Evolutionary conservation across 53 echinoderm and acorn worm genomes (phyloP).

Genomic region (Holothuria leucospilota): DNA sequence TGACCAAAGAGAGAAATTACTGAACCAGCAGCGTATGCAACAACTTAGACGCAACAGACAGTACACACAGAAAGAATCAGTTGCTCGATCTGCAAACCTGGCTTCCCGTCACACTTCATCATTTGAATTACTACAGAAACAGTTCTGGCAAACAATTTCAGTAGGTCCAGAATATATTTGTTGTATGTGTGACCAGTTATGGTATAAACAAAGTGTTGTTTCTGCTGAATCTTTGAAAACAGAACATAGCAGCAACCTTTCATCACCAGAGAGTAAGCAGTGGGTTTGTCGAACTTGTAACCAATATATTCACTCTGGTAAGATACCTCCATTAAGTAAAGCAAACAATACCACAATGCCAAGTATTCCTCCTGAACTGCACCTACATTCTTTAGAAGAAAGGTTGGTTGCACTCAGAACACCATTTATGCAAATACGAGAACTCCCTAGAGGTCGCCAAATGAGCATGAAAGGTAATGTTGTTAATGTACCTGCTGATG

Average conservation of each 20-base stretch:
- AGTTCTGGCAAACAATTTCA: slow-evolving; percentile 6
- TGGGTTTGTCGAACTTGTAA: slow-evolving; percentile 45
- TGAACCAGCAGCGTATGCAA: neutral
- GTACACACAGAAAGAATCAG: neutral
- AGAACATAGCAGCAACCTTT: neutral
- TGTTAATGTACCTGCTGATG: slow-evolving; percentile 53
- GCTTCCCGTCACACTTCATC: neutral
- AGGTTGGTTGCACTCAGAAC: slow-evolving; percentile 49
- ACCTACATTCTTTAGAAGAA: slow-evolving; percentile 28
- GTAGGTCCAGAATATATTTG: slow-evolving; percentile 5
- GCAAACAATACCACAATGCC: neutral
- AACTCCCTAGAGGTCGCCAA: slow-evolving; percentile 60
- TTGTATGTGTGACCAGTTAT: neutral
- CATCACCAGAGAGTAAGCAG: neutral
- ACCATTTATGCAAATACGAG: slow-evolving; percentile 59
- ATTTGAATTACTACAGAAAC: neutral
- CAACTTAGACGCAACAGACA: neutral
- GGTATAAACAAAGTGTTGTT: no score
- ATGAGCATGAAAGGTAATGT: slow-evolving; percentile 46
- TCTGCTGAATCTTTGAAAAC: no score
- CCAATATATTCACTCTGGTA: neutral
- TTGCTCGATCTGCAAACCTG: neutral
- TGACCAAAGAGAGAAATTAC: neutral
- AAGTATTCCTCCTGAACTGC: slow-evolving; percentile 28
- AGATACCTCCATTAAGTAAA: slow-evolving; percentile 17